Percentiles rank a stretch among this genome's conserved stretches.
phyloP scores from a whole-genome alignment of 2,888 invertebrate species.

The Craniophora ligustri region DNA sequence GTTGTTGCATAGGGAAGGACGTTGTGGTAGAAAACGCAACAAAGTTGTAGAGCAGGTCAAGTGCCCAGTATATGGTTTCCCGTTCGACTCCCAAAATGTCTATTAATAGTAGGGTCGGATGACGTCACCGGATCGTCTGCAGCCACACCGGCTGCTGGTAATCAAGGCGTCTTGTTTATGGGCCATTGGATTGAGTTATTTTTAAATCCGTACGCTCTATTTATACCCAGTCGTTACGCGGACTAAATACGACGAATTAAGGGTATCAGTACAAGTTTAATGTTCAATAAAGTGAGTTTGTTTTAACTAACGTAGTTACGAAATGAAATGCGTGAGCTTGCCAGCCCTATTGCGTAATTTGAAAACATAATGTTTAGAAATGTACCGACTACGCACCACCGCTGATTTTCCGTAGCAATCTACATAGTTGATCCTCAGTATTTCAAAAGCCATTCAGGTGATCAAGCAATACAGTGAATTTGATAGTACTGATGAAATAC shows the following conservation, averaged over 20 bases:
- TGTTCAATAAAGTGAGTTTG: slow-evolving; percentile 11
- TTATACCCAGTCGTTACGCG: slow-evolving; percentile 49
- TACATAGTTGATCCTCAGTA: too few relatives aligned
- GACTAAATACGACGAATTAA: slow-evolving; percentile 28
- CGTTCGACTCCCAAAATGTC: slow-evolving; percentile 53
- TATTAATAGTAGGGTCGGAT: slow-evolving; percentile 64
- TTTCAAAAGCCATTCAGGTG: too few relatives aligned
- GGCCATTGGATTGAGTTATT: slow-evolving; percentile 71
- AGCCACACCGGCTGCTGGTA: slow-evolving; percentile 75
- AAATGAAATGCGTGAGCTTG: slow-evolving; percentile 29
- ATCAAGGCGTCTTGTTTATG: slow-evolving; percentile 79
- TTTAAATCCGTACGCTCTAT: slow-evolving; percentile 56
- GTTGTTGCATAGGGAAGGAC: slow-evolving; percentile 64
- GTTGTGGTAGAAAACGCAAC: slow-evolving; percentile 60
- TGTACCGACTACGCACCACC: slow-evolving; percentile 26
- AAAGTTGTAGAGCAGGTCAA: slow-evolving; percentile 76
- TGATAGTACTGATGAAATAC: too few relatives aligned
- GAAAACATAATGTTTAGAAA: slow-evolving; percentile 33
- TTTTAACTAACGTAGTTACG: slow-evolving; percentile 23
- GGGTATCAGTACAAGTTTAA: slow-evolving; percentile 40
- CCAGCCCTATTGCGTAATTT: slow-evolving; percentile 47
- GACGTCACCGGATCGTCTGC: slow-evolving; percentile 76
- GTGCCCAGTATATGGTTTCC: slow-evolving; percentile 81
- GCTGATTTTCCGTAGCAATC: slow-evolving; percentile 8
- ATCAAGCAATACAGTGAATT: too few relatives aligned